Base-by-base conservation (phyloP, 2,113 vertebrate species). In the Phalacrocorax brasilianus region DNA sequence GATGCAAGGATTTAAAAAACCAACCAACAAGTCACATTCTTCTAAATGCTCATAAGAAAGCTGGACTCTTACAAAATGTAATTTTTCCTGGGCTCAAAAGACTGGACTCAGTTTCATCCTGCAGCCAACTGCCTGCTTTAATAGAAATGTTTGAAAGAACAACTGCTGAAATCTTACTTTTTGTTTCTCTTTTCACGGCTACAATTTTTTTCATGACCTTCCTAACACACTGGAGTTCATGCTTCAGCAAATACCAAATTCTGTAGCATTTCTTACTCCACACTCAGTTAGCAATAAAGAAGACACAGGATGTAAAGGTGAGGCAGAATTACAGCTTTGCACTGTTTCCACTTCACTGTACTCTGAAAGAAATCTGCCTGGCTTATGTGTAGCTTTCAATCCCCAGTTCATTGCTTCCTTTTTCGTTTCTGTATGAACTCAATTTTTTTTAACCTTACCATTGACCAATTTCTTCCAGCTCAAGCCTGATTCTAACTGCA, bases 231-330 rank as follows among this genome's bases (percentile, higher is more conserved):
- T 61, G 58, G 6, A 89, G 80, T 35, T 87, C 27, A 21, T 33
- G 53, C 84, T 91, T 94, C 89, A 94, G 71, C 72, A 89, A 95
- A 91, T 68, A 74, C 44, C 74, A 88, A 56, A 82, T 87, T 82
- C 85, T 73, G 40, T 19, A 89, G 45, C 45, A 33, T 62, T 89
- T 91, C 74, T 73, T 76, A 30, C n/a, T 75, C 61, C 38, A 70
- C 0, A 6, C 58, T 89, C 81, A 85, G 88, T 94, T 85, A 91
- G 22, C 70, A 89, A 88, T 66, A 63, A 81, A 52, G 65, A 74
- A 33, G 65, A 84, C 24, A 71, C 8, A 72, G 40, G 24, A 92
- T 12, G 14, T 80, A 76, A 95, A 89, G 73, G 61, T 75, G 70
- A 92, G 53, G 58, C 61, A 84, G 45, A 93, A 84, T 47, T 71